Evolutionary conservation across 1,140 invertebrate species (phyloP).

Genomic region (Aplysia californica): DNA sequence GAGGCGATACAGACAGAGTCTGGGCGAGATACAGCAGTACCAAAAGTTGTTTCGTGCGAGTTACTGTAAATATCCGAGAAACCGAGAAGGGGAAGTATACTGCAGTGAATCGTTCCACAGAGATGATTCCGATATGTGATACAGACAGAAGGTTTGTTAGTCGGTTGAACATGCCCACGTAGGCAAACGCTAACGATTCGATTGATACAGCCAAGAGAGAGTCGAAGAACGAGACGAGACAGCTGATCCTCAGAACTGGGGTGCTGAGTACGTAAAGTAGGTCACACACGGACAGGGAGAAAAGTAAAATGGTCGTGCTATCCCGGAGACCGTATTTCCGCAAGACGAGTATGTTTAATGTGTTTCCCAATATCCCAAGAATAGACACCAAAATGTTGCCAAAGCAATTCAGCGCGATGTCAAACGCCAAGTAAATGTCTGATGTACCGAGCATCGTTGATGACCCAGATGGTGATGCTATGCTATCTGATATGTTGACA

Average conservation of each 20-base stretch:
- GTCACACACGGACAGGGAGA: not conserved
- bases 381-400: not conserved
- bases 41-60: not conserved
- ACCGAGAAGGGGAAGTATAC: not conserved
- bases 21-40: not conserved
- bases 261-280: not conserved
- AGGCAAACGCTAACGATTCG: not conserved
- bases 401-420: not conserved
- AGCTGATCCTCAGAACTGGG: not conserved
- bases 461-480: too few relatives aligned
- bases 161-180: not conserved
- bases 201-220: not conserved
- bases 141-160: not conserved
- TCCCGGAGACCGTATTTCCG: not conserved
- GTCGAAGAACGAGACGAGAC: not conserved
- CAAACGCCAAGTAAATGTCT: not conserved
- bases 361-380: not conserved
- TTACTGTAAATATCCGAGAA: not conserved
- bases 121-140: not conserved
- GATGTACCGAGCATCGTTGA: too few relatives aligned
- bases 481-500: too few relatives aligned
- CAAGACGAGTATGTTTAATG: not conserved
- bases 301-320: constrained; percentile 1
- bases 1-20: not conserved
- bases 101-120: not conserved